Conservation (phyloP, 2,113 vertebrate genomes). For the Gymnorhina tibicen region DNA sequence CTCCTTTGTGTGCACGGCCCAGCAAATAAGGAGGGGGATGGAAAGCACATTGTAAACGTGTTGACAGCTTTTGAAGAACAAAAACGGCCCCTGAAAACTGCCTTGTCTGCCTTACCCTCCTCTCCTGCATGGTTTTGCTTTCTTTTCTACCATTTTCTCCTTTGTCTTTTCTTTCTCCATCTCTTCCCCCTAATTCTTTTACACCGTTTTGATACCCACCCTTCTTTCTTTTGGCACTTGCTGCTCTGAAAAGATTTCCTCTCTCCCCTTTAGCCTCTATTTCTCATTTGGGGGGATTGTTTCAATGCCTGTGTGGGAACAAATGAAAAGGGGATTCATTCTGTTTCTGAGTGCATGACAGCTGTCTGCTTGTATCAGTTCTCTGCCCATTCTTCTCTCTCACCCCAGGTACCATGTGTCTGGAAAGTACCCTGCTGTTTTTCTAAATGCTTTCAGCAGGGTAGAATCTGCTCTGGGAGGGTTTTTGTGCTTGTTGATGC, state of each 20-base stretch:
- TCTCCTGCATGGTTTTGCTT: not conserved
- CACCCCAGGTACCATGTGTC: not conserved
- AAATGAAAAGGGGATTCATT: not conserved
- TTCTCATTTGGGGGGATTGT: not conserved
- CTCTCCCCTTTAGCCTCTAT: not conserved
- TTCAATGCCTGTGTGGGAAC: not conserved
- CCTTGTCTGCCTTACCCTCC: not conserved
- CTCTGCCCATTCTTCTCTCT: not conserved
- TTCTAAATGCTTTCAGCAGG: not conserved
- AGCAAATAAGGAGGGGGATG: not conserved
- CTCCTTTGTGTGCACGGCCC: not conserved
- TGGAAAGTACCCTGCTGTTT: not conserved
- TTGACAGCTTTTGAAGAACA: constrained; percentile 10
- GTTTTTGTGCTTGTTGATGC: not conserved
- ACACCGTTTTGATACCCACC: not conserved
- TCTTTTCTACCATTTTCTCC: not conserved
- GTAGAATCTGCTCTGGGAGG: not conserved
- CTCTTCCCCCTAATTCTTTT: not conserved
- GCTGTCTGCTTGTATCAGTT: not conserved
- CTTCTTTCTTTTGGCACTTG: not conserved
- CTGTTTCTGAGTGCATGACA: not conserved
- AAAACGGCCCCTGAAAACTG: not conserved
- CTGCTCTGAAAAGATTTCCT: not conserved
- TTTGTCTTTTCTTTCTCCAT: not conserved
- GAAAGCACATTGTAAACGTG: not conserved